Evolutionary conservation across 2,113 vertebrate species (phyloP).

Genomic region (Electrona antarctica): DNA sequence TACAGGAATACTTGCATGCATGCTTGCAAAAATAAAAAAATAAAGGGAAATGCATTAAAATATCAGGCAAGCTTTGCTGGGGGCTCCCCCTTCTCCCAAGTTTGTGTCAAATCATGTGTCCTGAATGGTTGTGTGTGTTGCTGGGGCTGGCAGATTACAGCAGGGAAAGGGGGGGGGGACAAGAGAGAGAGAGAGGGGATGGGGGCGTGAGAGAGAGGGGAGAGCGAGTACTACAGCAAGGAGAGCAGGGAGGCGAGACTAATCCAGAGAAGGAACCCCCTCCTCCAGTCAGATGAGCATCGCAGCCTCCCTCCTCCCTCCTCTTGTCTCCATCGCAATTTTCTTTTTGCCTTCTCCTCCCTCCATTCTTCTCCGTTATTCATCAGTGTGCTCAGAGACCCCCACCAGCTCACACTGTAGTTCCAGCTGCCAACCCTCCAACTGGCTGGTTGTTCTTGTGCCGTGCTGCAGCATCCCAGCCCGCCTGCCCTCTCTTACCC

Average conservation of each 20-base stretch:
- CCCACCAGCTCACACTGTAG: slow-evolving; percentile 36
- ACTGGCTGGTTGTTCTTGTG: slow-evolving; percentile 39
- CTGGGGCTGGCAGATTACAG: slow-evolving; percentile 71
- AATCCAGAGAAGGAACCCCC: slow-evolving; percentile 81
- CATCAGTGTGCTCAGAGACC: slow-evolving; percentile 63
- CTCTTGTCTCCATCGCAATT: slow-evolving; percentile 56
- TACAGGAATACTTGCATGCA: too few relatives aligned
- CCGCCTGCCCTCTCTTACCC: neutral
- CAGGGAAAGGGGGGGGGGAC: slow-evolving; percentile 27
- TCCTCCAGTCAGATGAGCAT: slow-evolving; percentile 79
- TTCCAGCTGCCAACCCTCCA: slow-evolving; percentile 60
- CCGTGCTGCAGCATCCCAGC: slow-evolving; percentile 12
- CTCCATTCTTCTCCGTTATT: slow-evolving; percentile 76
- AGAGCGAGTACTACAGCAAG: slow-evolving; percentile 46
- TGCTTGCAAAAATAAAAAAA: too few relatives aligned
- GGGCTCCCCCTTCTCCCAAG: slow-evolving; percentile 75
- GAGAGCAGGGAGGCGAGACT: slow-evolving; percentile 73
- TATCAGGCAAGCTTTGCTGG: slow-evolving; percentile 42
- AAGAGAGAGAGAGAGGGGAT: slow-evolving; percentile 9
- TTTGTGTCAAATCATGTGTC: slow-evolving; percentile 82
- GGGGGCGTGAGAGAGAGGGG: slow-evolving; percentile 27
- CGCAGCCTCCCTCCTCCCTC: slow-evolving; percentile 52
- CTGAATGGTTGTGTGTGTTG: slow-evolving; percentile 64
- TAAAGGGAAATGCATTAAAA: too few relatives aligned
- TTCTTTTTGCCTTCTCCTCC: slow-evolving; percentile 27